Conservation (phyloP, 2,797 vertebrate species). For the Parambassis ranga region DNA sequence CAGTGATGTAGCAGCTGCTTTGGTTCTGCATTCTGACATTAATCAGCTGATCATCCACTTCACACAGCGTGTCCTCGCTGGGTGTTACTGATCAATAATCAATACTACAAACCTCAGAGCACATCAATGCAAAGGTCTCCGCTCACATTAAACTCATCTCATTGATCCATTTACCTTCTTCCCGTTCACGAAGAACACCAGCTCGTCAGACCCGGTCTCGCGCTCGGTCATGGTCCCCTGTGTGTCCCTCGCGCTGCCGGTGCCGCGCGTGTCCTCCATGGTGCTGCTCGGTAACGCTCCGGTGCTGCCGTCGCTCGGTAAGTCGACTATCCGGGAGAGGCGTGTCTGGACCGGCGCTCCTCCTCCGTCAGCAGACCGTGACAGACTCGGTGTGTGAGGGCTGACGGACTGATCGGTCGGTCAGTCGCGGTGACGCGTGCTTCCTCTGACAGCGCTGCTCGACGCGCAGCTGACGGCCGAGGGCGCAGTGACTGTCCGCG, state of each 20-base stretch:
- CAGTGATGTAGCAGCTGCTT: no score
- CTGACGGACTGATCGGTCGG: no score
- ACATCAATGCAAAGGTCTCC: background rate
- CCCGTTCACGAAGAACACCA: slow-evolving; percentile 68
- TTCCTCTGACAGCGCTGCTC: no score
- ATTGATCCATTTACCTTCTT: slow-evolving; percentile 72
- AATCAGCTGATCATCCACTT: no score
- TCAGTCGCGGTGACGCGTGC: no score
- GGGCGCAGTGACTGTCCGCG: no score
- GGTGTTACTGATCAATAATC: no score
- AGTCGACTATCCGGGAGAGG: background rate
- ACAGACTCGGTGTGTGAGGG: no score
- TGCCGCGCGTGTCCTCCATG: background rate
- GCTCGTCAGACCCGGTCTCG: slow-evolving; percentile 19
- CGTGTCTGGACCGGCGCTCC: background rate
- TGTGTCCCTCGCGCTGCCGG: background rate
- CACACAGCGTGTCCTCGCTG: no score
- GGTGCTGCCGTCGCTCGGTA: background rate
- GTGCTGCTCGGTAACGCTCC: background rate
- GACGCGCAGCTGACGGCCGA: no score
- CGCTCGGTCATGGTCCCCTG: background rate
- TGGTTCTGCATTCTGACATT: background rate
- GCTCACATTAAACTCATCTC: no score
- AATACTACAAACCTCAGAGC: no score
- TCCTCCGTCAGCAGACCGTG: background rate